A percentile compares a stretch with the other conserved stretches of the same genome.
phyloP scores from a whole-genome alignment of 2,113 vertebrate species.

The Silurus meridionalis region DNA sequence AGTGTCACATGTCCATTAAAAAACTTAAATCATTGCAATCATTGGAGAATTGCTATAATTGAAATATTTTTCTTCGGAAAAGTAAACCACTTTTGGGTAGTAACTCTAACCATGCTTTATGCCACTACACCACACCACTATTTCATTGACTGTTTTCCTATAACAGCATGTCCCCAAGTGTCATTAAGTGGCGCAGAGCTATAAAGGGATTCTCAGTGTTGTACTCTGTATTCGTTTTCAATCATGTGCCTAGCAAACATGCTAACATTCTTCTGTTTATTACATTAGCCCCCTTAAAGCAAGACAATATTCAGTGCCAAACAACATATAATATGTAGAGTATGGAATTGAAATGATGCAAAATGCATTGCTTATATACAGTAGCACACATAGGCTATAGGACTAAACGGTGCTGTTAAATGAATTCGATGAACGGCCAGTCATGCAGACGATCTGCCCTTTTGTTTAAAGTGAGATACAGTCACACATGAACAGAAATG shows the following conservation, averaged over 20 bases:
- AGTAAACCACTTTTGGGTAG: not conserved
- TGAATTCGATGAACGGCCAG: slow-evolving; percentile 4
- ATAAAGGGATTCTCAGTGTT: not conserved
- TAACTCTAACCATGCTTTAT: not conserved
- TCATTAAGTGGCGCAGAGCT: not conserved
- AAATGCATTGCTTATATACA: not conserved
- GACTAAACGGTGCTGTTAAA: slow-evolving; percentile 10
- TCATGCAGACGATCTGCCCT: slow-evolving; percentile 17
- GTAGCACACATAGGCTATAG: not conserved
- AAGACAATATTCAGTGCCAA: not conserved
- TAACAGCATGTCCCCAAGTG: not conserved
- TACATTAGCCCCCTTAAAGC: not conserved
- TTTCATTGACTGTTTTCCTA: not conserved
- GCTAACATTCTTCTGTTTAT: not conserved
- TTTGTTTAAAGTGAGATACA: slow-evolving; percentile 29
- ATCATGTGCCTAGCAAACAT: not conserved
- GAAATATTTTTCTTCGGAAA: not conserved
- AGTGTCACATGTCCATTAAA: not conserved
- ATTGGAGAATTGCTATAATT: not conserved
- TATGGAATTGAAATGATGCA: not conserved
- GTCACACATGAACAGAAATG: slow-evolving; percentile 31
- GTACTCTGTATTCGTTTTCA: not conserved
- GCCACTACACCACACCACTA: not conserved
- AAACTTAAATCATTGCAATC: not conserved
- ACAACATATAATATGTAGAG: not conserved